phyloP scores from a whole-genome alignment of 2,113 vertebrate genomes.

The Arizona elegans region DNA sequence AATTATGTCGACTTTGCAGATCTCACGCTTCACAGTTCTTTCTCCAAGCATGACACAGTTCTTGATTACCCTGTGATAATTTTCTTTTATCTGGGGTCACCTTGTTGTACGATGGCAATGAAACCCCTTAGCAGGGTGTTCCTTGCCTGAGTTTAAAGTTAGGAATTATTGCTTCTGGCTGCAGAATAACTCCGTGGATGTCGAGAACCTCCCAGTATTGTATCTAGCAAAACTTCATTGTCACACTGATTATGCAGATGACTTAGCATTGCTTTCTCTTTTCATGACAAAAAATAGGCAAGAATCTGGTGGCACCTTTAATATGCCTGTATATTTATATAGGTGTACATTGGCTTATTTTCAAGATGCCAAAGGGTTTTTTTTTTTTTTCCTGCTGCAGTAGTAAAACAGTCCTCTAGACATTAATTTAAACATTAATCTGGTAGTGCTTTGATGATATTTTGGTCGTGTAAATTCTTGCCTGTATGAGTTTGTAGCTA shows the following conservation, averaged over 20 bases:
- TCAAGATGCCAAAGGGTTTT: background rate
- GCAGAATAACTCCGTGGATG: background rate
- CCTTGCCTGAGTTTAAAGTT: background rate
- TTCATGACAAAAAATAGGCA: background rate
- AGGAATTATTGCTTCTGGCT: slow-evolving; percentile 1
- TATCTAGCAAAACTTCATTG: background rate
- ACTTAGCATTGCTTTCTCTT: background rate
- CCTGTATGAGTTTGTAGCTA: background rate
- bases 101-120: background rate
- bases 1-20: background rate
- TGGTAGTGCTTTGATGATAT: background rate
- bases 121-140: background rate
- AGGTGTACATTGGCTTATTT: background rate
- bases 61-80: background rate
- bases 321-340: background rate
- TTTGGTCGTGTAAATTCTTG: background rate
- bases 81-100: background rate
- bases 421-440: background rate
- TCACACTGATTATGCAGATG: background rate
- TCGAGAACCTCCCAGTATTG: background rate
- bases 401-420: background rate
- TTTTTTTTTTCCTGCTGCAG: background rate
- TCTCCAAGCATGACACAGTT: background rate
- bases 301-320: background rate
- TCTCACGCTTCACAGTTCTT: background rate